phyloP scores from a whole-genome alignment of 2,113 vertebrate genomes.

The Notothenia rossii region DNA sequence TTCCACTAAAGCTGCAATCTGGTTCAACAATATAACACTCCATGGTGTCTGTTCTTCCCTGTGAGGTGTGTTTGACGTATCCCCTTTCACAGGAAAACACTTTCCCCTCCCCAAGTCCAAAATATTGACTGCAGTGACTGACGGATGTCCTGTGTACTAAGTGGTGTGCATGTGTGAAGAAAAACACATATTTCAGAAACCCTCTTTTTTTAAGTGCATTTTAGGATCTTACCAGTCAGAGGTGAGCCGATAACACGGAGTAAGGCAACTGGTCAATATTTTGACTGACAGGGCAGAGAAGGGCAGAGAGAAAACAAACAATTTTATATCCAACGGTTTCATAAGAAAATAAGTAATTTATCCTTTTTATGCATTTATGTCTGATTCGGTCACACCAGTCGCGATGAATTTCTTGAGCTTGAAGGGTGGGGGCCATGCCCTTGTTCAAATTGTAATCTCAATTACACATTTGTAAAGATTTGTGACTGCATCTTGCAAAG shows the following conservation, averaged over 20 bases:
- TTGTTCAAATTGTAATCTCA: no score
- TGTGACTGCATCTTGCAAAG: neutral
- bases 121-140: conserved; percentile 57
- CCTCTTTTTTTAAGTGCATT: conserved; percentile 6
- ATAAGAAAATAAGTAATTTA: neutral
- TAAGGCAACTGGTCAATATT: no score
- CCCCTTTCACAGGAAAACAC: conserved; percentile 49
- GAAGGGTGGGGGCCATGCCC: no score
- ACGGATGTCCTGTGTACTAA: conserved; percentile 11
- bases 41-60: conserved; percentile 11
- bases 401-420: no score
- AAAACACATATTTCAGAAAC: neutral
- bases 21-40: conserved; percentile 7
- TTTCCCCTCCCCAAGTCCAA: conserved; percentile 5
- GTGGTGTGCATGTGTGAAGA: conserved; percentile 21
- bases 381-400: no score
- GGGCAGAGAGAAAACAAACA: conserved; percentile 2
- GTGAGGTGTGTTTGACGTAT: conserved; percentile 51
- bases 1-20: neutral
- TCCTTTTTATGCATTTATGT: neutral
- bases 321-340: neutral
- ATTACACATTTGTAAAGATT: no score
- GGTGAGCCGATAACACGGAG: no score
- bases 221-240: no score
- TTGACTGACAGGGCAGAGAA: neutral